A percentile compares a stretch with the other conserved stretches of the same genome.
Evolutionary conservation across 1,140 invertebrate genomes (phyloP).

Genomic region (Neodiprion virginianus): DNA sequence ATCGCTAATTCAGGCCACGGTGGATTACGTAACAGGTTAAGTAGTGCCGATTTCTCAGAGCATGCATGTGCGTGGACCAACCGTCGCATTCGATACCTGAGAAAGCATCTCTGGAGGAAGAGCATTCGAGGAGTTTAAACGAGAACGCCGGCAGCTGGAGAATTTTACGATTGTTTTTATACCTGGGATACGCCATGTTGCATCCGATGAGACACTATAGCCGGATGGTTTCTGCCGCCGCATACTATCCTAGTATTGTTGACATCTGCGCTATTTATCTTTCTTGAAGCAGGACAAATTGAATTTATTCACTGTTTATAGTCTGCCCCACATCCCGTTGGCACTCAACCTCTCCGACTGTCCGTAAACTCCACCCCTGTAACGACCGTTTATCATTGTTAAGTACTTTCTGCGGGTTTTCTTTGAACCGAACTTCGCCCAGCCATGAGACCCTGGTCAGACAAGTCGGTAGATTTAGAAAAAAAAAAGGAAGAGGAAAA

Average conservation of each 20-base stretch:
- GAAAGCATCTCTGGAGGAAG: no score
- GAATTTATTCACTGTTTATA: constrained; percentile 29
- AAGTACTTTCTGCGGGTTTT: background rate
- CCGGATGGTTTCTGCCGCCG: constrained; percentile 10
- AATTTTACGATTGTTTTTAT: no score
- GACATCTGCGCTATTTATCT: constrained; percentile 62
- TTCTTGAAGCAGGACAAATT: constrained; percentile 52
- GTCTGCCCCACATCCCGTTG: background rate
- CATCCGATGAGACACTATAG: background rate
- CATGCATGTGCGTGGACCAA: background rate
- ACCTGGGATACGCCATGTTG: no score
- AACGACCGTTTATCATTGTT: background rate
- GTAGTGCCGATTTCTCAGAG: background rate
- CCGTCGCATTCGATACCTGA: background rate
- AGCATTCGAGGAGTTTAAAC: no score
- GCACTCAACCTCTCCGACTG: background rate
- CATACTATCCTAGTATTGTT: constrained; percentile 53
- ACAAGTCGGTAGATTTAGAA: constrained; percentile 32
- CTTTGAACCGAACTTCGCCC: background rate
- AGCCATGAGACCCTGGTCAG: constrained; percentile 34
- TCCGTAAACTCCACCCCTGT: background rate
- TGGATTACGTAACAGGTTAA: background rate
- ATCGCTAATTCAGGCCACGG: constrained; percentile 30
- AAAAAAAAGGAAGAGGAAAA: constrained; percentile 25
- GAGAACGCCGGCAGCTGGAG: no score